These are phyloP conservation scores for Carpatolechia fugitivella DNA, from an alignment of 2,888 invertebrate genomes.

Conservation along the genomic window DNA sequence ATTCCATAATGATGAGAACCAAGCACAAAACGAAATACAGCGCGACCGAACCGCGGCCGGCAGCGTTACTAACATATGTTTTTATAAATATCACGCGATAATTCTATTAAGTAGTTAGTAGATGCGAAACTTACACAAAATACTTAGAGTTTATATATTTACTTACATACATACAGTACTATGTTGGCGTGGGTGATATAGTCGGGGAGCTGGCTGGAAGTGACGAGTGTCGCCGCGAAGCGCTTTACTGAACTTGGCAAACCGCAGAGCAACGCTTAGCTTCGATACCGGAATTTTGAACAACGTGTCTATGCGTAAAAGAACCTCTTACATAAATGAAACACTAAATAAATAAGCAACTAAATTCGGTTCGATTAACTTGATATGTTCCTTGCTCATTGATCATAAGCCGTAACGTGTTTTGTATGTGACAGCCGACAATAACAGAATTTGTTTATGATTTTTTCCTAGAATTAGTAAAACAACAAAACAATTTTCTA, in stretches of 20 bases:
- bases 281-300: slow-evolving; percentile 60
- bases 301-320: slow-evolving; percentile 70
- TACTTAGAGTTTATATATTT: slow-evolving; percentile 4
- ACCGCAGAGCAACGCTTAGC: slow-evolving; percentile 29
- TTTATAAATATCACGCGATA: neutral
- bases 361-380: slow-evolving; percentile 47
- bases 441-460: slow-evolving; percentile 34
- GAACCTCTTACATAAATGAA: slow-evolving; percentile 57
- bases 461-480: slow-evolving; percentile 46
- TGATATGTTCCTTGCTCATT: slow-evolving; percentile 70
- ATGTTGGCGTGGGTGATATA: neutral
- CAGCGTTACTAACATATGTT: neutral
- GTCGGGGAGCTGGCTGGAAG: neutral
- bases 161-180: too few relatives aligned
- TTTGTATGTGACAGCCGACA: slow-evolving; percentile 41
- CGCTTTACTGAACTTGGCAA: slow-evolving; percentile 41
- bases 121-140: neutral
- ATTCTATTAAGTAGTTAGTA: neutral
- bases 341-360: slow-evolving; percentile 41
- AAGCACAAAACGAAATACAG: too few relatives aligned
- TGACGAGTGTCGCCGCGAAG: slow-evolving; percentile 34
- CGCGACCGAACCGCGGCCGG: too few relatives aligned
- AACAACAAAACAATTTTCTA: slow-evolving; percentile 66
- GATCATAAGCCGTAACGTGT: slow-evolving; percentile 40
- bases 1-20: neutral